Evolutionary conservation across 2,113 vertebrate species (phyloP).

Genomic region (Ellobius talpinus): DNA sequence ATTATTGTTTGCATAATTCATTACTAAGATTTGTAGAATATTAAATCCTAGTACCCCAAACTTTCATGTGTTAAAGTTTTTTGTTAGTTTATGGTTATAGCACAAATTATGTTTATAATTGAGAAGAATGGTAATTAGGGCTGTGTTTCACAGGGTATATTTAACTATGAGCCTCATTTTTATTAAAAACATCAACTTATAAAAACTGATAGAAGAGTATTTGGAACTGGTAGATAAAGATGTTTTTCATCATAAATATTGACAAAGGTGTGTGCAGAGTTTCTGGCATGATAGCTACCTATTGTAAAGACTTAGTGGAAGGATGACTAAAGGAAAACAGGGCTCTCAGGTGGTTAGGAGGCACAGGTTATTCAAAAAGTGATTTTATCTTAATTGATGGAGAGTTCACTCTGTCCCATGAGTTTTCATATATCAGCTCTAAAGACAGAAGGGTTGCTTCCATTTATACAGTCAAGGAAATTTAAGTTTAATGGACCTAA

Average conservation of each 20-base stretch:
- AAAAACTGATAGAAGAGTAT: conserved; percentile 1
- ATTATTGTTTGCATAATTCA: neutral
- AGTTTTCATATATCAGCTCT: neutral
- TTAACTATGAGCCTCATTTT: neutral
- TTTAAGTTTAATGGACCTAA: neutral
- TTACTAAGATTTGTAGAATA: conserved; percentile 12
- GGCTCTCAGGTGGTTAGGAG: neutral
- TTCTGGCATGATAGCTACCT: neutral
- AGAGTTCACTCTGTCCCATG: neutral
- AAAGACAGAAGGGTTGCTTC: neutral
- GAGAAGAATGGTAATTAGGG: neutral
- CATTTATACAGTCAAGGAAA: neutral
- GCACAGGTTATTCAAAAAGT: neutral
- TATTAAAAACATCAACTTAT: neutral
- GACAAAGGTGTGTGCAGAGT: neutral
- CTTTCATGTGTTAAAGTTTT: neutral
- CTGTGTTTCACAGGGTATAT: neutral
- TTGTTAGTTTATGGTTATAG: neutral
- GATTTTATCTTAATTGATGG: neutral
- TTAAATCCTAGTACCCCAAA: neutral
- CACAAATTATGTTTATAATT: neutral
- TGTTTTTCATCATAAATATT: neutral
- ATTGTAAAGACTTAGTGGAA: neutral
- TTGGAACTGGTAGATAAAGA: neutral
- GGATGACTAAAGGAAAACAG: neutral